A percentile compares a stretch with the other conserved stretches of the same genome.
Conservation (phyloP, 1,140 invertebrate species). For the Calephelis nemesis region DNA sequence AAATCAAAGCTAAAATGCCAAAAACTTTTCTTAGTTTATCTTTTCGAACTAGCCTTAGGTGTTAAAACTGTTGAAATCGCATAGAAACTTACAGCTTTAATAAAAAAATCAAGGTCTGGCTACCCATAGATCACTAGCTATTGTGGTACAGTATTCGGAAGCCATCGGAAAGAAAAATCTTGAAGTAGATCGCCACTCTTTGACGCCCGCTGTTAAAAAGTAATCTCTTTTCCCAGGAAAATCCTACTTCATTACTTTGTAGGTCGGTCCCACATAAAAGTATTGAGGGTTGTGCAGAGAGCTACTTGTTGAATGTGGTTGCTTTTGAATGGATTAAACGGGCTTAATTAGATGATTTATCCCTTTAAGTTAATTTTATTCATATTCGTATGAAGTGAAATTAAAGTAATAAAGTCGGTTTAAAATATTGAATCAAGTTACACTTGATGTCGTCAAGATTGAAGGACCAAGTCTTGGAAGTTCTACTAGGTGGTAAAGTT, state of each 20-base stretch:
- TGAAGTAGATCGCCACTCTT: slow-evolving; percentile 72
- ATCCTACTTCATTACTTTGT: slow-evolving; percentile 72
- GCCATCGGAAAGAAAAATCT: slow-evolving; percentile 74
- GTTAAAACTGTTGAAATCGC: too few relatives aligned
- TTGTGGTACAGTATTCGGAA: slow-evolving; percentile 71
- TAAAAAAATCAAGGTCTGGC: too few relatives aligned
- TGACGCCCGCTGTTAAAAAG: slow-evolving; percentile 71
- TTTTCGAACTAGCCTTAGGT: too few relatives aligned
- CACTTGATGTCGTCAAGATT: too few relatives aligned
- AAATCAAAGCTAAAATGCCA: too few relatives aligned
- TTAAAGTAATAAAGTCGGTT: slow-evolving; percentile 22
- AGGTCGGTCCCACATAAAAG: slow-evolving; percentile 51
- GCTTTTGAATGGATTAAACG: slow-evolving; percentile 64
- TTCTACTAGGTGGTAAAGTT: too few relatives aligned
- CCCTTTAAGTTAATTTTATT: slow-evolving; percentile 43
- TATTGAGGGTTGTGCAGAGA: slow-evolving; percentile 57
- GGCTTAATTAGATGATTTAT: slow-evolving; percentile 64
- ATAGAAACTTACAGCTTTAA: too few relatives aligned
- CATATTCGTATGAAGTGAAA: slow-evolving; percentile 29
- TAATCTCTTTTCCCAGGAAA: slow-evolving; percentile 62
- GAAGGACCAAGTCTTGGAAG: too few relatives aligned
- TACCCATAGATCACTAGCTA: slow-evolving; percentile 67
- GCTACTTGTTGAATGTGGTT: slow-evolving; percentile 68
- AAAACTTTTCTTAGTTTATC: too few relatives aligned
- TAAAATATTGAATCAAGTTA: too few relatives aligned